Conservation (phyloP, 2,888 invertebrate species). For the Drosophila trichaetosa region DNA sequence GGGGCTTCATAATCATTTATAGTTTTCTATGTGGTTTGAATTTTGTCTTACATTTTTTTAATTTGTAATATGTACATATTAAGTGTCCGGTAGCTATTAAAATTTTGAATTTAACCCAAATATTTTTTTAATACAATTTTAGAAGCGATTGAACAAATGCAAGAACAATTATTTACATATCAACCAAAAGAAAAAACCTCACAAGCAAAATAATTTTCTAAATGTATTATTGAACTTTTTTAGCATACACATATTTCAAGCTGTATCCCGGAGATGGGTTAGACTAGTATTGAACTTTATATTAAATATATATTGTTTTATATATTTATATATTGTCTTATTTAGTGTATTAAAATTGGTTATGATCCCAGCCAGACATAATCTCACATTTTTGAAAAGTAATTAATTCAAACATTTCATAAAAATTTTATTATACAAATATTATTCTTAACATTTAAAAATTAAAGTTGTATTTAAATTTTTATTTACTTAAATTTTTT, state of each 20-base stretch:
- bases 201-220: not conserved
- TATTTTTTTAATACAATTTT: not conserved
- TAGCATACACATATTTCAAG: not conserved
- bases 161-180: not conserved
- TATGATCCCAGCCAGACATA: not conserved
- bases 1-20: not conserved
- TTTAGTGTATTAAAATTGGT: not conserved
- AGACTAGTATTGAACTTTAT: not conserved
- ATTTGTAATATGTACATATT: not conserved
- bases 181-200: not conserved
- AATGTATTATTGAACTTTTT: not conserved
- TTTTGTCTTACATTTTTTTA: not conserved
- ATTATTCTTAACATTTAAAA: not conserved
- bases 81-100: not conserved
- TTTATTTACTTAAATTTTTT: not conserved
- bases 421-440: not conserved
- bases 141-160: not conserved
- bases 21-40: not conserved
- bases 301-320: not conserved
- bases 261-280: not conserved
- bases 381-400: not conserved
- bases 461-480: not conserved
- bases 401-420: not conserved
- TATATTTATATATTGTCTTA: not conserved
- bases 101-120: not conserved